Percentiles rank a stretch among this genome's conserved stretches.
phyloP scores from a whole-genome alignment of 2,888 invertebrate species.

The Eudemis profundana region DNA sequence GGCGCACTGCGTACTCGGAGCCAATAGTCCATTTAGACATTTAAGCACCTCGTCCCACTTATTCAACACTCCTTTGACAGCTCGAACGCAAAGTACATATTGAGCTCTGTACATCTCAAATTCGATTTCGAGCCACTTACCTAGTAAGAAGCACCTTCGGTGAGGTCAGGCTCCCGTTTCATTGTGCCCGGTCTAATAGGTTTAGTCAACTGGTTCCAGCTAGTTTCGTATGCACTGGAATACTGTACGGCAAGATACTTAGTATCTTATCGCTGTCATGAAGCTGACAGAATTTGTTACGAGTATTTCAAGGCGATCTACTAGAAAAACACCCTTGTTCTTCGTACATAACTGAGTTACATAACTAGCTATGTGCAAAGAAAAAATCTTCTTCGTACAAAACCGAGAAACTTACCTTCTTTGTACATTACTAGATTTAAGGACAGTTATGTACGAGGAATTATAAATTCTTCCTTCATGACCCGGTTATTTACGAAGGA shows the following conservation, averaged over 20 bases:
- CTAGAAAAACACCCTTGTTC: too few species aligned
- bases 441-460: too few species aligned
- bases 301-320: too few species aligned
- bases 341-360: too few species aligned
- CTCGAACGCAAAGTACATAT: slow-evolving; percentile 18
- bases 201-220: slow-evolving; percentile 15
- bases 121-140: slow-evolving; percentile 28
- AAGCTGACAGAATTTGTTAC: too few species aligned
- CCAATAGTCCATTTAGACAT: neutral
- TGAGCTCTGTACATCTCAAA: slow-evolving; percentile 22
- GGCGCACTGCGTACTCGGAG: slow-evolving; percentile 57
- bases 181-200: slow-evolving; percentile 21
- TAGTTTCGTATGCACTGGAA: slow-evolving; percentile 5
- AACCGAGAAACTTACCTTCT: too few species aligned
- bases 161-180: slow-evolving; percentile 17
- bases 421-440: too few species aligned
- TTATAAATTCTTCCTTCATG: too few species aligned
- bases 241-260: neutral
- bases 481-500: too few species aligned
- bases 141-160: slow-evolving; percentile 15
- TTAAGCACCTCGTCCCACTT: neutral
- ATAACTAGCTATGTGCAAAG: too few species aligned
- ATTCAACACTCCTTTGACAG: slow-evolving; percentile 20
- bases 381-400: too few species aligned
- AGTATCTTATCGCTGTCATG: slow-evolving; percentile 1